These are phyloP conservation scores for Idaea straminata DNA, from an alignment of 2,888 invertebrate species.

Conservation along the genomic window DNA sequence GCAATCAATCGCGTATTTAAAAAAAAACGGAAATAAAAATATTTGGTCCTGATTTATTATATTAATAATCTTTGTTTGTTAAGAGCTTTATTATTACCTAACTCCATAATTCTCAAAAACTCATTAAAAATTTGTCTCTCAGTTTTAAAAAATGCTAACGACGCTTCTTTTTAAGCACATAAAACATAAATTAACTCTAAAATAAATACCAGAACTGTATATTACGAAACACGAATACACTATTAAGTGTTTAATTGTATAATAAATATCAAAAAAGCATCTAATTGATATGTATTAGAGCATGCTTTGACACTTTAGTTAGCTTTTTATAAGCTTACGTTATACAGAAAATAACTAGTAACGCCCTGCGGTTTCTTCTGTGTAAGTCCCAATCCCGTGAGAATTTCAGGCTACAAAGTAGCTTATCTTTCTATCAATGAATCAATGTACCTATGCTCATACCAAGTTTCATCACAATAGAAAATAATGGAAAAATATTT, in stretches of 20 bases:
- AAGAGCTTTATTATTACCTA: too few relatives aligned
- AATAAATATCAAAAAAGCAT: not conserved
- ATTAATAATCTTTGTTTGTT: too few relatives aligned
- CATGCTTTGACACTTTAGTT: not conserved
- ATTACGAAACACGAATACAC: not conserved
- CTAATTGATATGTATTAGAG: not conserved
- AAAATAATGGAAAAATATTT: too few relatives aligned
- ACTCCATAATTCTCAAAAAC: not conserved
- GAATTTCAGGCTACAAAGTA: too few relatives aligned
- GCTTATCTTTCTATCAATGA: too few relatives aligned
- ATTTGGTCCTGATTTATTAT: too few relatives aligned
- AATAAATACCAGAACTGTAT: not conserved
- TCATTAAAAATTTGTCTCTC: not conserved
- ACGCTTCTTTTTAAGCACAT: not conserved
- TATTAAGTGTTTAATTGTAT: not conserved
- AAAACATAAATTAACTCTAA: not conserved
- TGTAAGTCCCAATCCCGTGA: not conserved
- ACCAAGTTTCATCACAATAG: too few relatives aligned
- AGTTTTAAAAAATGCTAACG: not conserved
- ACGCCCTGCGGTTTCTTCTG: not conserved
- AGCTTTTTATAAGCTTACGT: not conserved
- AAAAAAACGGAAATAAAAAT: too few relatives aligned
- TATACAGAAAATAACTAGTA: not conserved
- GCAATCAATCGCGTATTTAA: too few relatives aligned
- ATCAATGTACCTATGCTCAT: too few relatives aligned